Percentiles rank a stretch among this genome's conserved stretches.
Evolutionary conservation across 2,113 vertebrate species (phyloP).

Genomic region (Dolichotis patagonum): DNA sequence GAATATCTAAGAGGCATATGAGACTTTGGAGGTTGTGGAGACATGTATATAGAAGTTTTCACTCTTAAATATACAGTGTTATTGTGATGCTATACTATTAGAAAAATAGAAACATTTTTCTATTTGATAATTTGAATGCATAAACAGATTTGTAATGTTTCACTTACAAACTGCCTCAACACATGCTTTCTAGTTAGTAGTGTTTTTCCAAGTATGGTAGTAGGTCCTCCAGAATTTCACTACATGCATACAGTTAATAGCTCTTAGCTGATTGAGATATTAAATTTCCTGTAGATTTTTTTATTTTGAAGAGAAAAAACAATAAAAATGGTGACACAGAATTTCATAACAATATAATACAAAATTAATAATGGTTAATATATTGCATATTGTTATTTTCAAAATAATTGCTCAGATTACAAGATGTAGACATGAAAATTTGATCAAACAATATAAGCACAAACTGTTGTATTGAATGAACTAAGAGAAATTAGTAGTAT

Average conservation of each 20-base stretch:
- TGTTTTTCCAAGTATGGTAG: conserved; percentile 59
- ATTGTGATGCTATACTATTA: conserved; percentile 78
- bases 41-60: conserved; percentile 62
- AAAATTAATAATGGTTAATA: no score
- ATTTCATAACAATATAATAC: no score
- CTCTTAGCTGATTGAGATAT: conserved; percentile 69
- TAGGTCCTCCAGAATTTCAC: conserved; percentile 67
- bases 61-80: conserved; percentile 75
- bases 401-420: no score
- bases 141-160: conserved; percentile 80
- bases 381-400: no score
- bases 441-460: no score
- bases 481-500: no score
- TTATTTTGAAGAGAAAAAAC: background rate
- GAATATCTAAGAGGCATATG: conserved; percentile 43
- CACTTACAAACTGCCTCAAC: conserved; percentile 77
- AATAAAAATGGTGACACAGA: no score
- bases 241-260: conserved; percentile 74
- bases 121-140: conserved; percentile 76
- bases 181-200: conserved; percentile 77
- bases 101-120: conserved; percentile 71
- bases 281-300: conserved; percentile 75
- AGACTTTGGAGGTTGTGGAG: conserved; percentile 41
- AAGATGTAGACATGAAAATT: no score
- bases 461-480: no score